phyloP scores from a whole-genome alignment of 2,113 vertebrate genomes.

The Sylvia atricapilla region DNA sequence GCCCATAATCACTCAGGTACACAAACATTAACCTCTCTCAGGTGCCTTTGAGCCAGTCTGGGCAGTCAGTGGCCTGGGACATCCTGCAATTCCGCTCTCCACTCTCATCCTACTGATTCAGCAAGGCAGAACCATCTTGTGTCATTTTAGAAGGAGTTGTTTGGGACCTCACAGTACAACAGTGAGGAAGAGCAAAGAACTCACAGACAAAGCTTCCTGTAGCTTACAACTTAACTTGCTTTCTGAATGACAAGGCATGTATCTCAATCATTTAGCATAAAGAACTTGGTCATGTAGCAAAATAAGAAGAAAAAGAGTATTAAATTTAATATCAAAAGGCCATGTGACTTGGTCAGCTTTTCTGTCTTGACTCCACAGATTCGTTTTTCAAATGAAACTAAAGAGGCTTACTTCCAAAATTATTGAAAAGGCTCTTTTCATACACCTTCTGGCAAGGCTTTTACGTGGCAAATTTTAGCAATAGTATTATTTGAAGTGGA shows the following conservation, averaged over 20 bases:
- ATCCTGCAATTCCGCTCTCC: neutral
- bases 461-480: neutral
- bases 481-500: neutral
- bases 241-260: neutral
- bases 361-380: neutral
- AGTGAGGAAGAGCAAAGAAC: neutral
- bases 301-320: neutral
- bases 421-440: neutral
- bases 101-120: neutral
- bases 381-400: neutral
- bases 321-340: neutral
- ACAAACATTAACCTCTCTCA: neutral
- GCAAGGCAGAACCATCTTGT: neutral
- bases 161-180: neutral
- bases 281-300: neutral
- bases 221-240: neutral
- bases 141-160: neutral
- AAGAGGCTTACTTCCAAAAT: neutral
- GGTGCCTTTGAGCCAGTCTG: neutral
- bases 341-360: neutral
- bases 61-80: neutral
- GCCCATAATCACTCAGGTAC: rapidly evolving
- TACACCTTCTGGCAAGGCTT: neutral
- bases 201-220: neutral
- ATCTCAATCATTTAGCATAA: neutral